A percentile compares a stretch with the other conserved stretches of the same genome.
Conservation (phyloP, 2,113 vertebrate genomes). For the Madoqua kirkii region DNA sequence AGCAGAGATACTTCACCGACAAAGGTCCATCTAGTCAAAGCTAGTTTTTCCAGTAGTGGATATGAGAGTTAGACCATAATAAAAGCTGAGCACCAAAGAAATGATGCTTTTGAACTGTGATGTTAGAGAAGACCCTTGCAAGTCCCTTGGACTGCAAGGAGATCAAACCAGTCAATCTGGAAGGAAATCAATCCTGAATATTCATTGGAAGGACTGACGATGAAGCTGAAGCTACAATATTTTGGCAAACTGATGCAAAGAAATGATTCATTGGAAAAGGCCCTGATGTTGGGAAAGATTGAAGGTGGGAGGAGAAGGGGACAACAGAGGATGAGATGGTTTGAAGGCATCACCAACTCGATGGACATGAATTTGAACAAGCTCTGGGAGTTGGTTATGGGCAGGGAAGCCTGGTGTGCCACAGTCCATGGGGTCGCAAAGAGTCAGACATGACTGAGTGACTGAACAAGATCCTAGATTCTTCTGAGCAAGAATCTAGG, state of each 20-base stretch:
- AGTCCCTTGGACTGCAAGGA: not conserved
- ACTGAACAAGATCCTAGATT: not conserved
- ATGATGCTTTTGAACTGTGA: not conserved
- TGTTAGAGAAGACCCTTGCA: not conserved
- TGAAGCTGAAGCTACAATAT: not conserved
- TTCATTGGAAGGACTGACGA: not conserved
- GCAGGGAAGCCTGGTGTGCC: not conserved
- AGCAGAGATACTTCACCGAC: not conserved
- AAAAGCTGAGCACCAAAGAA: accelerated
- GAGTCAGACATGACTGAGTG: not conserved
- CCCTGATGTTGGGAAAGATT: not conserved
- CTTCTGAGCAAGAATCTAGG: not conserved
- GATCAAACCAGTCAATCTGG: not conserved
- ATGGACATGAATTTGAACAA: not conserved
- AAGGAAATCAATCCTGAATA: not conserved
- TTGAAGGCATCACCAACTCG: not conserved
- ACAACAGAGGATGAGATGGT: not conserved
- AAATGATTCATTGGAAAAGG: not conserved
- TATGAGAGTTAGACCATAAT: not conserved
- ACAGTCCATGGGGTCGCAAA: not conserved
- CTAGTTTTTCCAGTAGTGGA: not conserved
- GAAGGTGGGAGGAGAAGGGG: not conserved
- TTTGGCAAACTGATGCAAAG: not conserved
- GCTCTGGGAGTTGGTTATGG: not conserved
- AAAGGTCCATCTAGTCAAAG: not conserved